Percentiles rank a stretch among this genome's conserved stretches.
Conservation (phyloP, 2,797 vertebrate genomes). For the Molossus molossus region DNA sequence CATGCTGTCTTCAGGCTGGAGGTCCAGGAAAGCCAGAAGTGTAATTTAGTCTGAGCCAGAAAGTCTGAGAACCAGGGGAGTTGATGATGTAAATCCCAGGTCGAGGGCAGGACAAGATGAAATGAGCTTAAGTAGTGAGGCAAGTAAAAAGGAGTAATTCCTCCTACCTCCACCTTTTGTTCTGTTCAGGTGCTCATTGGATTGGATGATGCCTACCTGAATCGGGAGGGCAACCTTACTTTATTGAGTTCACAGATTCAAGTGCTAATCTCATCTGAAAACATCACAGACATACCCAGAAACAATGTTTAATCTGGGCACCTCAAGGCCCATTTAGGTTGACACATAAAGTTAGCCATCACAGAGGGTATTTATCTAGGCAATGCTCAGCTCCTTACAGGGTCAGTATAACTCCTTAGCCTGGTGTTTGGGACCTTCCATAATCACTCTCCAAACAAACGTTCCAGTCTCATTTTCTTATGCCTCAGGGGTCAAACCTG, state of each 20-base stretch:
- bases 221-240: not conserved
- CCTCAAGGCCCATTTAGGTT: not conserved
- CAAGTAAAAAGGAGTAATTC: not conserved
- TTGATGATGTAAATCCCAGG: not conserved
- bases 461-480: not conserved
- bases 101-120: not conserved
- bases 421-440: not conserved
- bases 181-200: not conserved
- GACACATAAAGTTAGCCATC: not conserved
- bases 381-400: not conserved
- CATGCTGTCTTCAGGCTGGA: not conserved
- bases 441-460: not conserved
- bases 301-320: not conserved
- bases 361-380: not conserved
- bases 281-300: not conserved
- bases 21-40: not conserved
- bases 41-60: not conserved
- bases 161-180: not conserved
- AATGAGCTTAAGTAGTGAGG: not conserved
- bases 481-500: not conserved
- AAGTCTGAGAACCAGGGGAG: not conserved
- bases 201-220: not conserved
- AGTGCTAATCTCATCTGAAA: not conserved
- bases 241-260: not conserved
- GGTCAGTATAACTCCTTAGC: constrained; percentile 5